Evolutionary conservation across 1,140 invertebrate genomes (phyloP).

Genomic region (Camponotus vicinus): DNA sequence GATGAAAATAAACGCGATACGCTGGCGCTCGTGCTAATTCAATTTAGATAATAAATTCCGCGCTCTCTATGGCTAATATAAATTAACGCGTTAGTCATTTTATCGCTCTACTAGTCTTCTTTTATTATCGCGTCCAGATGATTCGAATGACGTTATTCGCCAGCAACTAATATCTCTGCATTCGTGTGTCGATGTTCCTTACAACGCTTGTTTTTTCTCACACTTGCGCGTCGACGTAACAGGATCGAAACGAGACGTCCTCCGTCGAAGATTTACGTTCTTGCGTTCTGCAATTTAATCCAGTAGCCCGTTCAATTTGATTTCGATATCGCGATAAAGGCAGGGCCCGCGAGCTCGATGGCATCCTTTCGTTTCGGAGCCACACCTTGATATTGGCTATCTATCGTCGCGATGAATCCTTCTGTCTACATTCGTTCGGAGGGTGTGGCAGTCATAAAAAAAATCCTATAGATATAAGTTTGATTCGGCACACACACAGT

Average conservation of each 20-base stretch:
- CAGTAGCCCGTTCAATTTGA: slow-evolving; percentile 76
- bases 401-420: slow-evolving; percentile 65
- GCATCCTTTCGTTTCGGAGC: slow-evolving; percentile 41
- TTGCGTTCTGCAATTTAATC: slow-evolving; percentile 70
- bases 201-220: slow-evolving; percentile 23
- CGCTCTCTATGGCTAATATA: slow-evolving; percentile 46
- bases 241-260: slow-evolving; percentile 62
- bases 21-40: slow-evolving; percentile 48
- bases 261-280: slow-evolving; percentile 64
- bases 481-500: slow-evolving; percentile 36
- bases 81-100: slow-evolving; percentile 72
- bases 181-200: slow-evolving; percentile 6
- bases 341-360: background rate
- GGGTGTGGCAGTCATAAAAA: slow-evolving; percentile 58
- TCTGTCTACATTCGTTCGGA: slow-evolving; percentile 59
- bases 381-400: slow-evolving; percentile 64
- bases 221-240: slow-evolving; percentile 41
- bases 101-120: slow-evolving; percentile 30
- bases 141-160: slow-evolving; percentile 24
- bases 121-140: slow-evolving; percentile 53
- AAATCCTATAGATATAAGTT: slow-evolving; percentile 42
- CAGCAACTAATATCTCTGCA: slow-evolving; percentile 48
- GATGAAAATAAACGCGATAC: slow-evolving; percentile 17
- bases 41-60: slow-evolving; percentile 48
- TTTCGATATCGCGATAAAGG: slow-evolving; percentile 70